Evolutionary conservation across 2,113 vertebrate species (phyloP).

Genomic region (Pongo abelii): DNA sequence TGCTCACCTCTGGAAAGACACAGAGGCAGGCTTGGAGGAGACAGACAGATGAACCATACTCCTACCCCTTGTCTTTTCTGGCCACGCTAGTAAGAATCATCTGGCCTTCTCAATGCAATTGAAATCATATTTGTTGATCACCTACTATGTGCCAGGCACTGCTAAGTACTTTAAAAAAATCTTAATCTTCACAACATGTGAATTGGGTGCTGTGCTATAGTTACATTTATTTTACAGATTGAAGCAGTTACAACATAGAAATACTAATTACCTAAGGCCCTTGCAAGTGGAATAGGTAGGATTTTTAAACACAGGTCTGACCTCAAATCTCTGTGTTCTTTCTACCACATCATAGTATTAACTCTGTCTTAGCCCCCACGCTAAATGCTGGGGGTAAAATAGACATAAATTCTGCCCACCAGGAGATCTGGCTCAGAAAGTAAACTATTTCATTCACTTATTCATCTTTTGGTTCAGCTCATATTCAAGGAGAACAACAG

Average conservation of each 20-base stretch:
- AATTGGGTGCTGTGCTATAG: not conserved
- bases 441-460: not conserved
- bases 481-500: not conserved
- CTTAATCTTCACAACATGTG: not conserved
- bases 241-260: not conserved
- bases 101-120: not conserved
- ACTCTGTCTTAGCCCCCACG: not conserved
- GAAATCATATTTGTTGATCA: not conserved
- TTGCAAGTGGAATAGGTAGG: no score
- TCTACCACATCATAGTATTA: fast-evolving
- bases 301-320: not conserved
- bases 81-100: not conserved
- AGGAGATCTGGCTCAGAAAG: not conserved
- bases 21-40: not conserved
- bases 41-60: not conserved
- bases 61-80: not conserved
- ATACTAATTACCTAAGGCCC: not conserved
- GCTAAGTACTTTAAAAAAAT: not conserved
- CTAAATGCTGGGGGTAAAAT: not conserved
- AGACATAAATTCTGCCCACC: not conserved
- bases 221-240: not conserved
- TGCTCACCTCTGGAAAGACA: not conserved
- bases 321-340: not conserved
- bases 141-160: not conserved
- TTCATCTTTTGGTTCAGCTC: not conserved